Base-by-base conservation (phyloP, 2,888 invertebrate species). In the Crematogaster levior region DNA sequence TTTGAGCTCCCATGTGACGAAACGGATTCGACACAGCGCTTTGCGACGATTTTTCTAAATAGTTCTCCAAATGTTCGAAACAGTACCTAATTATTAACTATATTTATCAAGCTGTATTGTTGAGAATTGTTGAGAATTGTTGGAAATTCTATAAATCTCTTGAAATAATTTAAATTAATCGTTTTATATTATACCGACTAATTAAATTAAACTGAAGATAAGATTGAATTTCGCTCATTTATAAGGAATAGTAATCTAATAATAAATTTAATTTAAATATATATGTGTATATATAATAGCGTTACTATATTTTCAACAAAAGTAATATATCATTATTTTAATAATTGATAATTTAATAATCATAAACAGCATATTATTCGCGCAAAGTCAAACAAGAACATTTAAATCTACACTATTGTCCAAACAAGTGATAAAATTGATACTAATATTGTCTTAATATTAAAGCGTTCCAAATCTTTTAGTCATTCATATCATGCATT, bases 301-400 rank as follows among this genome's bases (percentile, higher is more conserved):
- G 6, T 61, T 34, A 12, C 6, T 40, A 3, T 15, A 63, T 1
- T 40, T 37, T 21, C n/a, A 60, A 21, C 37, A 3, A 61, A 37
- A 61, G 30, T 5, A 34, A 61, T 37, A 5, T 37, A 61, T 1
- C 7, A 61, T 37, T 24, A 40, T 40, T 63, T 12, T 6, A 30
- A 30, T n/a, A 72, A 72, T 37, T 27, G 58, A 72, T 24, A 30
- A 40, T 40, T 60, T 58, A 58, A 58, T 72, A 27, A n/a, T n/a
- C 18, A 34, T 37, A 37, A 43, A 15, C 18, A n/a, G 15, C 3
- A 70, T 9, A 24, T 12, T 34, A 4, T 24, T 70, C 15, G 0
- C 5, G 46, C 18, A 34, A 2, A 34, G 34, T 37, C 9, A 10
- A 5, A 30, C 18, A n/a, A 30, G 5, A 5, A 37, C 24, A 51